These are phyloP conservation scores for Chaenocephalus aceratus DNA, from an alignment of 2,113 vertebrate species.

Conservation along the genomic window DNA sequence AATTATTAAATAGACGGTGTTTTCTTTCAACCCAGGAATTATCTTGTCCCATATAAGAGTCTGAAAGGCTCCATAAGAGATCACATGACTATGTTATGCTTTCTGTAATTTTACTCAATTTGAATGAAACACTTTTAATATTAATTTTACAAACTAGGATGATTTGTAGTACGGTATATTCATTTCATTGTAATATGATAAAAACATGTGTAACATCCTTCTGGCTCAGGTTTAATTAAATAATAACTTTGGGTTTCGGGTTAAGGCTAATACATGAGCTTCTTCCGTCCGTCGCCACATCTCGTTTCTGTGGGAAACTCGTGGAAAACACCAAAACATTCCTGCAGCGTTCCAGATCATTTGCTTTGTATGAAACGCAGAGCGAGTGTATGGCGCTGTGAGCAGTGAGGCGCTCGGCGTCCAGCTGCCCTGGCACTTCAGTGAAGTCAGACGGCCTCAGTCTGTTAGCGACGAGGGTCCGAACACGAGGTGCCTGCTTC, in stretches of 20 bases:
- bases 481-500: no score
- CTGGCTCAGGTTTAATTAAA: background rate
- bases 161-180: background rate
- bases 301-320: constrained; percentile 16
- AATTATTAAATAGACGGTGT: no score
- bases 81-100: no score
- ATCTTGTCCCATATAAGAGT: background rate
- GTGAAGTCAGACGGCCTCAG: no score
- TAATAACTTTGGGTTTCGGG: background rate
- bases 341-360: constrained; percentile 47
- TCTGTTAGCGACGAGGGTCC: no score
- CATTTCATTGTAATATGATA: background rate
- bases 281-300: background rate
- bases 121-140: no score
- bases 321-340: constrained; percentile 46
- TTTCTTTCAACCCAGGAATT: background rate
- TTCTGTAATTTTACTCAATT: no score
- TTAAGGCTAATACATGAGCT: background rate
- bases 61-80: no score
- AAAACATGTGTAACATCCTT: background rate
- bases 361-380: constrained; percentile 36
- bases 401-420: constrained; percentile 50
- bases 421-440: constrained; percentile 56
- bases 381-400: constrained; percentile 36
- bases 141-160: no score